Base-by-base conservation (phyloP, 2,113 vertebrate species). In the Myiozetetes cayanensis region DNA sequence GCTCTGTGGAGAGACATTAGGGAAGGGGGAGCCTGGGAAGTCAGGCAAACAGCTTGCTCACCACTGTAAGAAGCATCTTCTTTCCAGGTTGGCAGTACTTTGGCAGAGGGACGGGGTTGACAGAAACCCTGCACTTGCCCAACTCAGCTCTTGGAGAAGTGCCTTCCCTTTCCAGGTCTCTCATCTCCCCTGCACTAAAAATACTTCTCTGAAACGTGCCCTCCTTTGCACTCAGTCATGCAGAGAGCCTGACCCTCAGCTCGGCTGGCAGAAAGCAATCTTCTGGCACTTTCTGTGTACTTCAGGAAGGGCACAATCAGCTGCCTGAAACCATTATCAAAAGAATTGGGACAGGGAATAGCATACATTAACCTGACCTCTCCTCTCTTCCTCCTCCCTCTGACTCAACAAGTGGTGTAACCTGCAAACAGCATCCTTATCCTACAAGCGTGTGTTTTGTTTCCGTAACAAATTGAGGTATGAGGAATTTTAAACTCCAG, bases 401-500 rank as follows among this genome's bases (percentile, higher is more conserved):
- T 96, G 96, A 96, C 95, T 96, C 94, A 95, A 94, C 89, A 90
- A 63, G 79, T 73, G 66, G 16, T 71, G 75, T 66, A 71, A 92
- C 41, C 41, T 87, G 83, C 88, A 94, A 86, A 85, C 37, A 78
- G 79, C 82, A 92, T 80, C 91, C 71, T 91, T 91, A 93, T 85
- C 91, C 91, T 93, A 37, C 71, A 70, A 85, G 52, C 2, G 0
- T 23, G 23, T 72, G 33, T 50, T 85, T 89, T 70, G 61, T 82
- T 91, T 87, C 75, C 80, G 4, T 66, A 77, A 70, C 78, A 91
- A 94, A 83, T 77, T 73, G 85, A 88, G 87, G 65, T 55, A 72
- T 44, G 79, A 79, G 63, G 70, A 85, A 68, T 93, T 93, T 87
- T 70, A 91, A 94, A 41, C 22, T 44, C 81, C 58, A 91, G 39